Conservation (phyloP, 1,140 invertebrate species). For the Sarcophaga peregrina region DNA sequence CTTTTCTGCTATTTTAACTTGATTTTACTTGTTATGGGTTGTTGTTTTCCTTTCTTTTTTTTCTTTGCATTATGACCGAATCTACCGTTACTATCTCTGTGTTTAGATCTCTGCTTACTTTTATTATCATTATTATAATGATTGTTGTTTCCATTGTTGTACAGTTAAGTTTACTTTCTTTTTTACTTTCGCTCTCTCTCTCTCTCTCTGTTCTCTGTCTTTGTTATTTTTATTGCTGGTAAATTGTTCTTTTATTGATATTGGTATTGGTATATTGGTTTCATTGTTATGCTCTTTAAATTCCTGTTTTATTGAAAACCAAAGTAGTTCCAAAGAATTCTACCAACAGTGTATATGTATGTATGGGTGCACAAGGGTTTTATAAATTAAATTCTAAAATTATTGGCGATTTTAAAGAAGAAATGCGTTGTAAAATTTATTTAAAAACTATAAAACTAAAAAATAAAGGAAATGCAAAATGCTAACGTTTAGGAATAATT, state of each 20-base stretch:
- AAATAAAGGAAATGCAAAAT: too few species aligned
- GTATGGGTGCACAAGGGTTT: too few species aligned
- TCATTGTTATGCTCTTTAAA: conserved; percentile 23
- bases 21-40: background rate
- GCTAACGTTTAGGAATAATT: too few species aligned
- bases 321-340: background rate
- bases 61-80: background rate
- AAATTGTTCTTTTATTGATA: background rate
- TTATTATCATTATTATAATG: background rate
- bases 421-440: too few species aligned
- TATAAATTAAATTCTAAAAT: too few species aligned
- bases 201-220: too few species aligned
- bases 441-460: too few species aligned
- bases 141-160: background rate
- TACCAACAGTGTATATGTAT: too few species aligned
- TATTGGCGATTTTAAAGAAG: too few species aligned
- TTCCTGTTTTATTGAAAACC: background rate
- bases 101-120: background rate
- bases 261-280: background rate
- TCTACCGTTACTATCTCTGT: background rate
- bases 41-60: background rate
- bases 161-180: background rate
- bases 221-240: background rate
- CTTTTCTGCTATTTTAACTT: background rate
- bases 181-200: too few species aligned